A percentile compares a stretch with the other conserved stretches of the same genome.
Evolutionary conservation across 2,113 vertebrate genomes (phyloP).

Genomic region (Microtus richardsoni): DNA sequence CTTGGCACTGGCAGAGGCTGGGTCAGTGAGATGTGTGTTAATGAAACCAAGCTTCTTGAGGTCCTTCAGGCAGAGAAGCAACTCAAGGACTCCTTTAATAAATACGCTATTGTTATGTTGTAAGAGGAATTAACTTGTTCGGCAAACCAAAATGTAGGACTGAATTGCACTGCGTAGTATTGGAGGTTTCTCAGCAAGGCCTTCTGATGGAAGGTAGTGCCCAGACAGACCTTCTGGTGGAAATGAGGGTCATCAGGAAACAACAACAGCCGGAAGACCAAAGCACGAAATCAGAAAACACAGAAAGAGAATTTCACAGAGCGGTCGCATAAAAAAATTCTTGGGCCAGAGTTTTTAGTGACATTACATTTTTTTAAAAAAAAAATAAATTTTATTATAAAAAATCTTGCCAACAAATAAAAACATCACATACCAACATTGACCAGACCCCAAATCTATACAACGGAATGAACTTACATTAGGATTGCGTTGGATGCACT

Average conservation of each 20-base stretch:
- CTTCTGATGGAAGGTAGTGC: constrained; percentile 9
- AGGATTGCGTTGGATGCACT: no score
- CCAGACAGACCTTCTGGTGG: constrained; percentile 66
- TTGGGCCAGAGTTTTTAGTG: constrained; percentile 12
- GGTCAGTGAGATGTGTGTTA: not conserved
- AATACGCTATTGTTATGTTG: not conserved
- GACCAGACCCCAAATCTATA: not conserved
- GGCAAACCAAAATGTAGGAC: not conserved
- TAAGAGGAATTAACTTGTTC: not conserved
- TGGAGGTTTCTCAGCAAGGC: not conserved
- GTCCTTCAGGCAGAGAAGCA: constrained; percentile 4
- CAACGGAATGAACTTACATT: not conserved
- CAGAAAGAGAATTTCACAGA: constrained; percentile 4
- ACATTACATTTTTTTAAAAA: not conserved
- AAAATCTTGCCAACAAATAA: not conserved
- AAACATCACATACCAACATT: not conserved
- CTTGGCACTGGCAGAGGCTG: not conserved
- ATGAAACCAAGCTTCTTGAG: not conserved
- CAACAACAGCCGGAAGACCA: not conserved
- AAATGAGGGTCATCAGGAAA: constrained; percentile 41
- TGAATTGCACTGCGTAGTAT: not conserved
- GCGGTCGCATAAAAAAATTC: not conserved
- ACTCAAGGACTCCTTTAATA: constrained; percentile 9
- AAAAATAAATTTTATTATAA: not conserved
- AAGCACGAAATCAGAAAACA: constrained; percentile 58